Base-by-base conservation (phyloP, 2,888 invertebrate genomes). In the Lepidocyrtoides sp. region DNA sequence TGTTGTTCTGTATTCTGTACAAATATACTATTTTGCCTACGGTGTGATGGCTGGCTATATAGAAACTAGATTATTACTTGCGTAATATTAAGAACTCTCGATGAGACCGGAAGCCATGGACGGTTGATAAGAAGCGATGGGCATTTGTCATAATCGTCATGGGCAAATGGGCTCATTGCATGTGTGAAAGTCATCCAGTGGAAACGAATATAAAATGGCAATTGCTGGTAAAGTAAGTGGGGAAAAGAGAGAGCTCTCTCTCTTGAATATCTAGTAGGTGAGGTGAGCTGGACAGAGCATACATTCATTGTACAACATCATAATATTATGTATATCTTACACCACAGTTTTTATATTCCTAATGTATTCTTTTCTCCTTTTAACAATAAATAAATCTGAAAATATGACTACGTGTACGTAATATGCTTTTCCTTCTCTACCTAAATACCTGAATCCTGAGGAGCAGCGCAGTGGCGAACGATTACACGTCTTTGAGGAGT, bases 81-180 rank as follows among this genome's bases (percentile, higher is more conserved):
- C 89, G 89, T 84, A 89, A 89, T 89, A 89, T 89, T 84, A 89
- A 89, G 90, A 81, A 87, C 82, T 86, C 89, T 93, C 92, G 93
- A 93, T 93, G 93, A 89, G 91, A 92, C 93, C 93, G 93, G 93
- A 93, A 93, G 93, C 91, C 86, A 85, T 91, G 91, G 91, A 91
- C 92, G 92, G 88, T 91, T 93, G 93, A 93, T 93, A 93, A 93
- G 91, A 93, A 91, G 92, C 92, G 91, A 91, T 92, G 91, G 92
- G 91, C 90, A 92, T 93, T 92, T 93, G 93, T 92, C 92, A 93
- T 92, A 92, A 92, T 92, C 92, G 91, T 93, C 92, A 93, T 89
- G 92, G 91, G 88, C 91, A 93, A 93, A 93, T 93, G 93, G 92
- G 92, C 79, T 84, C 81, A 54, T 93, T 92, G 93, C 93, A 92